Evolutionary conservation across 2,888 invertebrate genomes (phyloP).

Genomic region (Tachina fera): DNA sequence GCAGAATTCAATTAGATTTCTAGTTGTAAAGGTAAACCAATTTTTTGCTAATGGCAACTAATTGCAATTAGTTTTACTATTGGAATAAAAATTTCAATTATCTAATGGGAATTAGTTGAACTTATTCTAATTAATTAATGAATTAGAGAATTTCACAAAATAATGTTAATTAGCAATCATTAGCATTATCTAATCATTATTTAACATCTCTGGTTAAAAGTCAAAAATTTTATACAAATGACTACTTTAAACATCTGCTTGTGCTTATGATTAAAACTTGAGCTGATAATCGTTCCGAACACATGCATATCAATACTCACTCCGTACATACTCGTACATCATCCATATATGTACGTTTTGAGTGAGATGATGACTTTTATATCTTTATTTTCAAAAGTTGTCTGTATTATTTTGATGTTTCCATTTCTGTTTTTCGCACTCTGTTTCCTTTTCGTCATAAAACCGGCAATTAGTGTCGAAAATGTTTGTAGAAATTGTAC

Average conservation of each 20-base stretch:
- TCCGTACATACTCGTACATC: neutral
- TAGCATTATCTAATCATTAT: too few species aligned
- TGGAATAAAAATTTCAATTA: too few species aligned
- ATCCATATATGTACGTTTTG: neutral
- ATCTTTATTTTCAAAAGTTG: conserved; percentile 41
- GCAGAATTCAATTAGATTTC: too few species aligned
- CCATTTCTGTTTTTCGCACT: conserved; percentile 20
- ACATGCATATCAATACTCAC: neutral
- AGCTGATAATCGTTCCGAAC: neutral
- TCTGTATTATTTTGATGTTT: conserved; percentile 43
- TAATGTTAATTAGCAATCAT: too few species aligned
- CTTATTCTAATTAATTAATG: too few species aligned
- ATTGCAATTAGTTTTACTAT: too few species aligned
- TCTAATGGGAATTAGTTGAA: too few species aligned
- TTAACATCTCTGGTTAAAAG: too few species aligned
- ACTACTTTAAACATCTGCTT: conserved; percentile 10
- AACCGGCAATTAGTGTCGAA: conserved; percentile 67
- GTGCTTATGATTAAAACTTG: neutral
- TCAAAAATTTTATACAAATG: neutral
- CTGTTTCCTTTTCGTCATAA: conserved; percentile 58
- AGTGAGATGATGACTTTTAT: conserved; percentile 39
- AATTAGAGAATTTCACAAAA: too few species aligned
- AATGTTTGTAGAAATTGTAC: conserved; percentile 43
- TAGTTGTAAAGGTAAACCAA: too few species aligned
- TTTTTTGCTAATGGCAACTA: too few species aligned